phyloP scores from a whole-genome alignment of 2,113 vertebrate genomes.

The Pseudorhombus dupliciocellatus region DNA sequence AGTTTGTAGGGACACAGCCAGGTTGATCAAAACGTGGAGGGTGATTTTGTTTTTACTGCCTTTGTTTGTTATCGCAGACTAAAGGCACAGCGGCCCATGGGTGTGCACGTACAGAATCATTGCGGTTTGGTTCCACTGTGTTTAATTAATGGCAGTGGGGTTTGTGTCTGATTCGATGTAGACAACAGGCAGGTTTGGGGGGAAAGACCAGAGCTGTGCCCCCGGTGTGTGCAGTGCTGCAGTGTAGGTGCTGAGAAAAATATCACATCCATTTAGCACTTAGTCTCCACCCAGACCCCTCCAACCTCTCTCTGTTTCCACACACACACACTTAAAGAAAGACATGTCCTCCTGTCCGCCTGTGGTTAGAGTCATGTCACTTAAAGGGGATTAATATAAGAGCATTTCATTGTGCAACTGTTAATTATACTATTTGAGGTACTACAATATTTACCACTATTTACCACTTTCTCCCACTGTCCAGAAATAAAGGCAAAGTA shows the following conservation, averaged over 20 bases:
- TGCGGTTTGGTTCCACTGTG: conserved; percentile 15
- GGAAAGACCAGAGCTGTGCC: conserved; percentile 22
- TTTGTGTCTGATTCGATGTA: conserved; percentile 22
- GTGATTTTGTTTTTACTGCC: conserved; percentile 15
- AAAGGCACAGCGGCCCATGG: conserved; percentile 11
- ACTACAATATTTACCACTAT: too few relatives aligned
- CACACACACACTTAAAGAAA: conserved; percentile 22
- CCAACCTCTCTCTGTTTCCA: conserved; percentile 10
- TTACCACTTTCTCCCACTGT: too few relatives aligned
- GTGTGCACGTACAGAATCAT: conserved; percentile 15
- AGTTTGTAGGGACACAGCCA: conserved; percentile 34
- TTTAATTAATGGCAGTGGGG: conserved; percentile 25
- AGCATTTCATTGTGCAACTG: too few relatives aligned
- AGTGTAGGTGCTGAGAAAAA: conserved; percentile 59
- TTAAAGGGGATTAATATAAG: background rate
- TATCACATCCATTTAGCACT: conserved; percentile 65
- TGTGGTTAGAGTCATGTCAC: too few relatives aligned
- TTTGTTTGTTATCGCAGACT: conserved; percentile 27
- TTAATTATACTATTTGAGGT: too few relatives aligned
- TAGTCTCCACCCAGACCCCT: conserved; percentile 40
- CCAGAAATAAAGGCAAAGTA: too few relatives aligned
- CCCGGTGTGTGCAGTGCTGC: conserved; percentile 30
- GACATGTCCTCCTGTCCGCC: background rate
- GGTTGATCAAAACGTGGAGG: background rate
- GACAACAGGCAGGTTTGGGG: conserved; percentile 22